Conservation (phyloP, 1,140 invertebrate species). For the Euura saliciscinereae region DNA sequence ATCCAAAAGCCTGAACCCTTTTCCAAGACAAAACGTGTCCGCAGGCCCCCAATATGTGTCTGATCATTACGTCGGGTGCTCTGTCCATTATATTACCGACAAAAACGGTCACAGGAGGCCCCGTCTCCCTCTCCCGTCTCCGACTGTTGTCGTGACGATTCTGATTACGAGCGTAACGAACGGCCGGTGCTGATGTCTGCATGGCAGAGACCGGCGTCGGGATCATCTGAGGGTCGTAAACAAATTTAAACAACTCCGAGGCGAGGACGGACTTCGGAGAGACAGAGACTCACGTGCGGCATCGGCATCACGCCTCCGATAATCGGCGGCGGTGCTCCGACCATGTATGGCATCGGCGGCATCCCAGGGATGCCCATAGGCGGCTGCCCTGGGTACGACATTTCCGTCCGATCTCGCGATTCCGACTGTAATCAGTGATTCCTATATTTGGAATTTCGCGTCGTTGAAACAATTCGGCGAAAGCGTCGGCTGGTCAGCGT, state of each 20-base stretch:
- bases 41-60: conserved; percentile 88
- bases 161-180: conserved; percentile 51
- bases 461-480: background rate
- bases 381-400: conserved; percentile 59
- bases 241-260: no score
- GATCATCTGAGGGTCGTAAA: conserved; percentile 48
- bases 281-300: conserved; percentile 51
- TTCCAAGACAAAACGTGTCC: conserved; percentile 97
- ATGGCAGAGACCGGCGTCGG: conserved; percentile 58
- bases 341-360: conserved; percentile 60
- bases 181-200: conserved; percentile 58
- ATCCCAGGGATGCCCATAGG: conserved; percentile 58
- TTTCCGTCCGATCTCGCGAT: conserved; percentile 27
- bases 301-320: conserved; percentile 59
- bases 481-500: no score
- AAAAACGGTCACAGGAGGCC: conserved; percentile 95
- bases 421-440: background rate
- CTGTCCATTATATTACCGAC: conserved; percentile 97
- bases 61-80: conserved; percentile 93
- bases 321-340: conserved; percentile 56
- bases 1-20: conserved; percentile 97
- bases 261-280: no score
- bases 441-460: background rate
- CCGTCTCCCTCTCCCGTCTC: conserved; percentile 58
- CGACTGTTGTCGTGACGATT: conserved; percentile 49